Percentiles rank a stretch among this genome's conserved stretches.
Conservation (phyloP, 2,888 invertebrate genomes). For the Apamea anceps region DNA sequence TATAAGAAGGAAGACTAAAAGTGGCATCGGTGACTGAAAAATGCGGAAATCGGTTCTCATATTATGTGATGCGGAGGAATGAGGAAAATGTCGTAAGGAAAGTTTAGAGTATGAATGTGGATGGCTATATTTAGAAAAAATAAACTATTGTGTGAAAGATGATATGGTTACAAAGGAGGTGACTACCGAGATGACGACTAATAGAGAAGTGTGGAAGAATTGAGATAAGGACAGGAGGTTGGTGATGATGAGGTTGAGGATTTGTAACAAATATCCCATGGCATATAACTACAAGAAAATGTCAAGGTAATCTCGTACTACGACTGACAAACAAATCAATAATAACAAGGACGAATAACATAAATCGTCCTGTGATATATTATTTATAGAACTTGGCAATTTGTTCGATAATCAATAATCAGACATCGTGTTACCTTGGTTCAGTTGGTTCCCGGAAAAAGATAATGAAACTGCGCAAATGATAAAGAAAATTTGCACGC, state of each 20-base stretch:
- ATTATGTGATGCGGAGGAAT: neutral
- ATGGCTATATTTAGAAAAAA: too few species aligned
- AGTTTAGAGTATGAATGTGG: neutral
- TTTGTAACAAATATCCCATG: neutral
- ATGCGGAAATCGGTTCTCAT: neutral
- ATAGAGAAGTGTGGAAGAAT: neutral
- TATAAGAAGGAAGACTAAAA: neutral
- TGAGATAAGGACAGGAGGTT: neutral
- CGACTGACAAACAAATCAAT: neutral
- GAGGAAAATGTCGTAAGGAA: neutral
- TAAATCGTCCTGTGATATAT: neutral
- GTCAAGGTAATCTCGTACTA: neutral
- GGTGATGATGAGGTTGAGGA: too few species aligned
- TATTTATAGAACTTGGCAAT: neutral
- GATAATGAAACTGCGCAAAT: neutral
- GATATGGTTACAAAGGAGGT: neutral
- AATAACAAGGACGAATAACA: slow-evolving; percentile 1
- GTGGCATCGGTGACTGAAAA: neutral
- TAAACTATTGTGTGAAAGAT: neutral
- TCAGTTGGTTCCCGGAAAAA: neutral
- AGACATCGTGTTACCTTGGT: neutral
- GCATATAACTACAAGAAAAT: neutral
- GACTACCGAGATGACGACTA: neutral
- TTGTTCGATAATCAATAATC: neutral
- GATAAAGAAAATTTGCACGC: neutral